Percentiles rank a stretch among this genome's conserved stretches.
Evolutionary conservation across 2,113 vertebrate genomes (phyloP).

Genomic region (Aramus guarauna): DNA sequence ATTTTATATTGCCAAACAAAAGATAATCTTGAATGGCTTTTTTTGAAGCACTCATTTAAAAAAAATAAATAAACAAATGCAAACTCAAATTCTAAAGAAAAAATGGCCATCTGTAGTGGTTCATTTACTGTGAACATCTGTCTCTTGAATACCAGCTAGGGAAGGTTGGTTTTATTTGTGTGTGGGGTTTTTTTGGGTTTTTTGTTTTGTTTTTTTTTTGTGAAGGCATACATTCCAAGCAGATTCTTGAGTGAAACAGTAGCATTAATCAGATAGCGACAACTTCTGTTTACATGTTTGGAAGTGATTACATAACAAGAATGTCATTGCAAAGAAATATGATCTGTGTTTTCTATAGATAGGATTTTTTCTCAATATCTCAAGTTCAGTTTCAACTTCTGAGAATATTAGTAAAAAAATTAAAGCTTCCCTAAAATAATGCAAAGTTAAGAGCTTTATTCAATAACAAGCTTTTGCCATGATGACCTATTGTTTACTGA

Average conservation of each 20-base stretch:
- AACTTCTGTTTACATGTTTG: not conserved
- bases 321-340: not conserved
- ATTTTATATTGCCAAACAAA: not conserved
- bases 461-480: not conserved
- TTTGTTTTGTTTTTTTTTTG: not conserved
- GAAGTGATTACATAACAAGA: not conserved
- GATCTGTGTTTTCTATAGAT: not conserved
- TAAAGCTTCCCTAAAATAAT: not conserved
- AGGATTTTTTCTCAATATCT: not conserved
- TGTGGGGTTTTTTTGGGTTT: no score
- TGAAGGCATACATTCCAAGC: not conserved
- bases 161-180: not conserved
- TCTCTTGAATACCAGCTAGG: not conserved
- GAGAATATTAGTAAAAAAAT: not conserved
- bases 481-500: not conserved
- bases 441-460: not conserved
- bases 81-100: not conserved
- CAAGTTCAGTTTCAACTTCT: not conserved
- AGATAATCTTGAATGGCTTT: not conserved
- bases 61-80: not conserved
- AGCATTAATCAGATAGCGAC: not conserved
- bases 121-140: not conserved
- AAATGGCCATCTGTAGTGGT: not conserved
- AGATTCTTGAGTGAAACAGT: not conserved
- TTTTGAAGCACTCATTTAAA: not conserved